phyloP scores from a whole-genome alignment of 2,113 vertebrate species.

The Agapornis roseicollis region DNA sequence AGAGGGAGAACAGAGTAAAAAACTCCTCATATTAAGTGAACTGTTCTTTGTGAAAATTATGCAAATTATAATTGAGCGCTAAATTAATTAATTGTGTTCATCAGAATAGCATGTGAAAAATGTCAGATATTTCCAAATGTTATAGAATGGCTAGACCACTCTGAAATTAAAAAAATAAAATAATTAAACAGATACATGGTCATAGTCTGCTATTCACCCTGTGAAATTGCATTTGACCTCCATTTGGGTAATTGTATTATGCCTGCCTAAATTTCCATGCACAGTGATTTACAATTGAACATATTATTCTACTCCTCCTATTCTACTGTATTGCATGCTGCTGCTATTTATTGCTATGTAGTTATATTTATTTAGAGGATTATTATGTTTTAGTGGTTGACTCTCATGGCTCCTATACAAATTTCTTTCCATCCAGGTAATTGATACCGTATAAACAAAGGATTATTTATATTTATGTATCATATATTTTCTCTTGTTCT shows the following conservation, averaged over 20 bases:
- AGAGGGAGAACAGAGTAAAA: neutral
- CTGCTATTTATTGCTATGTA: slow-evolving; percentile 12
- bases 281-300: slow-evolving; percentile 40
- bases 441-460: neutral
- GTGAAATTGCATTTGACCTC: slow-evolving; percentile 65
- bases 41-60: slow-evolving; percentile 17
- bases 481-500: neutral
- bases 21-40: neutral
- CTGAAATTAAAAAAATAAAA: slow-evolving; percentile 58
- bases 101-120: slow-evolving; percentile 41
- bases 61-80: slow-evolving; percentile 15
- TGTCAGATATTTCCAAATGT: slow-evolving; percentile 30
- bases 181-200: slow-evolving; percentile 25
- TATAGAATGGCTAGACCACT: slow-evolving; percentile 29
- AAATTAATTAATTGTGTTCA: slow-evolving; percentile 39
- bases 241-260: slow-evolving; percentile 40
- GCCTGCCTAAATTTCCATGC: slow-evolving; percentile 46
- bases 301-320: slow-evolving; percentile 28
- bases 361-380: neutral
- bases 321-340: neutral
- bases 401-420: neutral
- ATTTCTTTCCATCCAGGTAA: neutral
- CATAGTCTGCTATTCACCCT: slow-evolving; percentile 54
- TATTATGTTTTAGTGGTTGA: neutral
- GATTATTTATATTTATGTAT: neutral